These are phyloP conservation scores for Nyctibius bracteatus DNA, from an alignment of 2,113 vertebrate species.

Conservation along the genomic window DNA sequence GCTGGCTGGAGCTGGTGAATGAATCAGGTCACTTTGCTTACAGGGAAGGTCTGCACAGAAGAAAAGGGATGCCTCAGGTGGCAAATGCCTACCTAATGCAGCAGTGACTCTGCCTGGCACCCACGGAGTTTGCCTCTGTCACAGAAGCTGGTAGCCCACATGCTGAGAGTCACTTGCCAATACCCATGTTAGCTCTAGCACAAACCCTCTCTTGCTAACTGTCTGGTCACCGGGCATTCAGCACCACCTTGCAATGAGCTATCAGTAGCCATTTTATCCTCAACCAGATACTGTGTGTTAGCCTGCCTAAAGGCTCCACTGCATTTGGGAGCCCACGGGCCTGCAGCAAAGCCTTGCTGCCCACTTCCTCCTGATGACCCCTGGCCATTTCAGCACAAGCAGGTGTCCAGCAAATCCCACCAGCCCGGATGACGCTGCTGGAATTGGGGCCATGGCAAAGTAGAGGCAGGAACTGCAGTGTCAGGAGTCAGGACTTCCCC, in stretches of 20 bases:
- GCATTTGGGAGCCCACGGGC: accelerated
- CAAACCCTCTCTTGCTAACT: not conserved
- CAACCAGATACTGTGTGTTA: not conserved
- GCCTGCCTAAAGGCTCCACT: not conserved
- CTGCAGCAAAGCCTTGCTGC: not conserved
- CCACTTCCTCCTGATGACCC: not conserved
- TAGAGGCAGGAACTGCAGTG: conserved; percentile 30
- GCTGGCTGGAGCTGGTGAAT: not conserved
- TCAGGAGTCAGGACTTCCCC: conserved; percentile 74
- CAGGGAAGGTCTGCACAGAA: not conserved
- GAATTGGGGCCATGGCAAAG: conserved; percentile 7
- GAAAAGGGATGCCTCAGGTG: not conserved
- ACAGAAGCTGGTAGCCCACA: not conserved
- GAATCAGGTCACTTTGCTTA: not conserved
- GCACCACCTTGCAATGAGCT: not conserved
- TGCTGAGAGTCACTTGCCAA: not conserved
- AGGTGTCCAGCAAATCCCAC: not conserved
- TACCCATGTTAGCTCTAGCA: accelerated
- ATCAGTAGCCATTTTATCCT: not conserved
- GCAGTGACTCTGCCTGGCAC: not conserved
- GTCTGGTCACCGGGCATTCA: accelerated
- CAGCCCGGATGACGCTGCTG: not conserved
- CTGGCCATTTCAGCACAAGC: not conserved
- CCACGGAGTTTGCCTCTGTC: not conserved
- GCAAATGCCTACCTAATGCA: not conserved